Base-by-base conservation (phyloP, 2,797 vertebrate species). In the Brachyrhaphis roseni region DNA sequence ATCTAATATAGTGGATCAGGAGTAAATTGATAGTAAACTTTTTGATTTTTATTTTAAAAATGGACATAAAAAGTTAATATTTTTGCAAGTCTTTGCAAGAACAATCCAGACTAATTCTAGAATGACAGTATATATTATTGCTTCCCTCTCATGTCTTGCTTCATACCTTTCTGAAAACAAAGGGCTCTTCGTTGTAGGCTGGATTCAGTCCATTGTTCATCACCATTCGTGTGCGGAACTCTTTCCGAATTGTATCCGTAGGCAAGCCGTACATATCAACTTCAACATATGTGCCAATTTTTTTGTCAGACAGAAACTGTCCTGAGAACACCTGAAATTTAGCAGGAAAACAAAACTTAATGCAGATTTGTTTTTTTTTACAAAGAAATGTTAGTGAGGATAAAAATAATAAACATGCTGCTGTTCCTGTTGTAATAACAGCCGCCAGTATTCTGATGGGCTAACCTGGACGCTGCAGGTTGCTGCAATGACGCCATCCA, bases 141-240 rank as follows among this genome's bases (percentile, higher is more conserved):
- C 72, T 16, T 71, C 26, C 0, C 36, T 59, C 57, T 55, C 23
- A 2, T n/a, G 66, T 15, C 20, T 46, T 26, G 55, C 59, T 73
- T 75, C 0, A 16, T 91, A 99, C 98, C 98, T 99, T 99, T 89
- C 98, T 96, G 87, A 99, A 99, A 53, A 99, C 98, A 18, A 99
- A 99, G 0, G 98, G 97, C 81, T 99, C 98, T 84, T 99, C 98
- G 3, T 98, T 99, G 96, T 99, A 99, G 59, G 97, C 97, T 0
- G 98, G 98, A 89, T 99, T 99, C 80, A 99, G 95, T 10, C 98
- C 98, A 3, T 99, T 99, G 96, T 99, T 99, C 98, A 99, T 99
- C 93, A 99, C 98, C 98, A 99, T 99, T 57, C 98, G 97, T 0
- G 98, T 99, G 79, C 97, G 97, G 87, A 99, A 99, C 89, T 99